These are phyloP conservation scores for Periparus ater DNA, from an alignment of 2,797 vertebrate species.

Conservation along the genomic window DNA sequence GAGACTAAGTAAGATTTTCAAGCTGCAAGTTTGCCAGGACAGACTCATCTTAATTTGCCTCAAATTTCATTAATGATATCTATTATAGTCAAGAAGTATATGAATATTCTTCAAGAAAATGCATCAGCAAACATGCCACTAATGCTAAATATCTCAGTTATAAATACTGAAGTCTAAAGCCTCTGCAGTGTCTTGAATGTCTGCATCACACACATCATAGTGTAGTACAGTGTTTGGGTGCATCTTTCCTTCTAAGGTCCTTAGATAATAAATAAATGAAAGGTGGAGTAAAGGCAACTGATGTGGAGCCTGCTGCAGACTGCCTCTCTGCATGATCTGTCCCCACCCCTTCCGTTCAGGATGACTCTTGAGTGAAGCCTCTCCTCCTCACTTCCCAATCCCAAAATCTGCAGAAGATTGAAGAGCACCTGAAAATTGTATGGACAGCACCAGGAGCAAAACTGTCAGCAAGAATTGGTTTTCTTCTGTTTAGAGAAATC, in stretches of 20 bases:
- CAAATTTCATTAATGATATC: not conserved
- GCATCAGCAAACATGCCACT: not conserved
- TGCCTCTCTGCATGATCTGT: conserved; percentile 8
- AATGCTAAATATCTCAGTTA: not conserved
- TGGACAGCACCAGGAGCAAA: conserved; percentile 2
- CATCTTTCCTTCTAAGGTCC: not conserved
- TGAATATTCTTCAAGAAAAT: not conserved
- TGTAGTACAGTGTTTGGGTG: not conserved
- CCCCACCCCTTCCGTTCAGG: conserved; percentile 29
- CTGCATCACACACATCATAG: not conserved
- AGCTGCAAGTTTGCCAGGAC: not conserved
- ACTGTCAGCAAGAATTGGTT: not conserved
- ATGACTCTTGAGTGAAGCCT: conserved; percentile 28
- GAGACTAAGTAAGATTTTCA: not conserved
- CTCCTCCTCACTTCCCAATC: conserved; percentile 25
- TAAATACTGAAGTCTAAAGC: not conserved
- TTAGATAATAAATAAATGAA: not conserved
- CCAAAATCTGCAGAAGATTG: conserved; percentile 27
- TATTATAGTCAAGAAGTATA: not conserved
- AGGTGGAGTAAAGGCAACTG: not conserved
- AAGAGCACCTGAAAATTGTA: conserved; percentile 31
- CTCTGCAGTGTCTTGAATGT: not conserved
- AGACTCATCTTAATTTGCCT: not conserved
- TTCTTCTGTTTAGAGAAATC: not conserved
- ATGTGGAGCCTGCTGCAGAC: not conserved